phyloP scores from a whole-genome alignment of 1,140 invertebrate species.

The Wiebesia pumilae region DNA sequence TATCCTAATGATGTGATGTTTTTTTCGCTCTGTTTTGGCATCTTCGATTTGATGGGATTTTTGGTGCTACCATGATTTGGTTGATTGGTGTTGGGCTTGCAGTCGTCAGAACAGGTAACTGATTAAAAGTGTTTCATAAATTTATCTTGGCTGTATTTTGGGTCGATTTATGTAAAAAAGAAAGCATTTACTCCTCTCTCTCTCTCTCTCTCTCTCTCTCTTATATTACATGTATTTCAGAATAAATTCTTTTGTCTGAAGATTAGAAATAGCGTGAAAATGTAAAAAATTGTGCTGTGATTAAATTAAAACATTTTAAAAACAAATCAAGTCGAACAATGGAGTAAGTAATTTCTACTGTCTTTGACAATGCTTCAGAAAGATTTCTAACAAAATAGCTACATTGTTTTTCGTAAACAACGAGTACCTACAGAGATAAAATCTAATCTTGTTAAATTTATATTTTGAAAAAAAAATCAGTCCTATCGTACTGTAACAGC shows the following conservation, averaged over 20 bases:
- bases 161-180: conserved; percentile 11
- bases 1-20: conserved; percentile 69
- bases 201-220: too few species aligned
- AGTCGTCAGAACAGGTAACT: conserved; percentile 74
- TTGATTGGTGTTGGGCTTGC: conserved; percentile 72
- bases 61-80: conserved; percentile 68
- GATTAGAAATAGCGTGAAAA: neutral
- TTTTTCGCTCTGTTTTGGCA: conserved; percentile 70
- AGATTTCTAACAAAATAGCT: conserved; percentile 20
- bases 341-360: conserved; percentile 37
- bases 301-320: neutral
- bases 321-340: neutral
- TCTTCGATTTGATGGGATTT: conserved; percentile 65
- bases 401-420: neutral
- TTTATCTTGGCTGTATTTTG: conserved; percentile 43
- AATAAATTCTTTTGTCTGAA: neutral
- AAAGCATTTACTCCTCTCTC: conserved; percentile 39
- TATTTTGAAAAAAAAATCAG: neutral
- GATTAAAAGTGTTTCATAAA: conserved; percentile 53
- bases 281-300: neutral
- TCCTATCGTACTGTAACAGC: conserved; percentile 15
- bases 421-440: neutral
- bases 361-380: neutral
- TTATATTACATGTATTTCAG: conserved; percentile 2
- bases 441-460: conserved; percentile 10